Percentiles rank a stretch among this genome's conserved stretches.
Conservation (phyloP, 2,113 vertebrate species). For the Catharus fuscescens region DNA sequence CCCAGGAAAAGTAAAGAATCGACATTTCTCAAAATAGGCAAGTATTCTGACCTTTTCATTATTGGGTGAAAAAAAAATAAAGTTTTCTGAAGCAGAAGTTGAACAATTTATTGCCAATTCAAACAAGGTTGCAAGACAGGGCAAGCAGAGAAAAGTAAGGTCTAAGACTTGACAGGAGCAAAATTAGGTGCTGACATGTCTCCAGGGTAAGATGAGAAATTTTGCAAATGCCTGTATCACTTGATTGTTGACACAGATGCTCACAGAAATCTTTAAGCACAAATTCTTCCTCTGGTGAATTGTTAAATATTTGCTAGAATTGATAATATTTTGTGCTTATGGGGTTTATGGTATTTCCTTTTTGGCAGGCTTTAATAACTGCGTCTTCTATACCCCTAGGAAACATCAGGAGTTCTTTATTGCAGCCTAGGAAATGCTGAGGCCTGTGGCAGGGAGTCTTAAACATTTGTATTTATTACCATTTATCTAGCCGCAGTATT, state of each 20-base stretch:
- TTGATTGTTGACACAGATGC: background rate
- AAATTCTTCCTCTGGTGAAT: background rate
- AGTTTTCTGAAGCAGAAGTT: background rate
- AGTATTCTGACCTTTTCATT: background rate
- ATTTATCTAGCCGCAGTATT: background rate
- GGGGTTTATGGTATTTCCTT: slow-evolving; percentile 10
- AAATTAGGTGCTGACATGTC: background rate
- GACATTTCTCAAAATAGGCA: background rate
- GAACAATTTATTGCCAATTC: background rate
- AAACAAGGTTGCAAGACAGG: background rate
- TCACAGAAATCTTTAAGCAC: background rate
- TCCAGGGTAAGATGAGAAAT: background rate
- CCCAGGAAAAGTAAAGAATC: background rate
- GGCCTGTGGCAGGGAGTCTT: background rate
- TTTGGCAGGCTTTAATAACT: slow-evolving; percentile 22
- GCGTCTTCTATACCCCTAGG: background rate
- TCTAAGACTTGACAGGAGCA: background rate
- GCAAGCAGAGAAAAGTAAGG: background rate
- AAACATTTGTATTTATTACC: slow-evolving; percentile 18
- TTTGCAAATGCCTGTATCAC: background rate
- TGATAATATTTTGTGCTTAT: slow-evolving; percentile 5
- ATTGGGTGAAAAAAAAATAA: background rate
- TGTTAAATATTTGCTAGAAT: background rate
- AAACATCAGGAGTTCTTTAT: slow-evolving; percentile 26
- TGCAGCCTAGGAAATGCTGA: background rate